phyloP scores from a whole-genome alignment of 30 jellyfish, hydroid and myxozoan genomes.

The Aurelia aurita complex sp. Pacific region DNA sequence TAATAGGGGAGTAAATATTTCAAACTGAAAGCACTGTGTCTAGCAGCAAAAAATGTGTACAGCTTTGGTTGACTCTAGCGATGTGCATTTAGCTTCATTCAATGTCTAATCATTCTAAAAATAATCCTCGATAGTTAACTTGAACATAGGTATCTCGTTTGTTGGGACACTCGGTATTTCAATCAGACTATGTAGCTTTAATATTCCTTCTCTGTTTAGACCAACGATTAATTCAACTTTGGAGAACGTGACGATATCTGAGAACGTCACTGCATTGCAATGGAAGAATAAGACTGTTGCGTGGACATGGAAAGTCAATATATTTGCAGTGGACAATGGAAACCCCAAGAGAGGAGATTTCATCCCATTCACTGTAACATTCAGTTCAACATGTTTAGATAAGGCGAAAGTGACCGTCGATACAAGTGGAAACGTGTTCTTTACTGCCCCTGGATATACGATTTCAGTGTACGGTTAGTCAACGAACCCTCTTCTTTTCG shows the following conservation, averaged over 20 bases:
- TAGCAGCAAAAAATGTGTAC: too few relatives aligned
- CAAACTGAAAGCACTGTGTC: too few relatives aligned
- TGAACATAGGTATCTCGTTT: too few relatives aligned
- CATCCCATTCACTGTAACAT: conserved; percentile 61
- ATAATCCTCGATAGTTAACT: too few relatives aligned
- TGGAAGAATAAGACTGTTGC: conserved; percentile 40
- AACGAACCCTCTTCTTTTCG: background rate
- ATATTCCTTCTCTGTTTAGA: conserved; percentile 7
- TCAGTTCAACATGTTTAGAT: conserved; percentile 50
- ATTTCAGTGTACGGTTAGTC: conserved; percentile 63
- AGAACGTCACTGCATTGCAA: conserved; percentile 30
- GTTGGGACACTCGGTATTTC: too few relatives aligned
- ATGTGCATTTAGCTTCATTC: too few relatives aligned
- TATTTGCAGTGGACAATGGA: conserved; percentile 85
- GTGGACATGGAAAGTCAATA: conserved; percentile 53
- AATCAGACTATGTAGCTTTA: too few relatives aligned
- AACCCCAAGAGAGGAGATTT: conserved; percentile 77
- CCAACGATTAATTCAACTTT: conserved; percentile 49
- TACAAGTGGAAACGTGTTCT: conserved; percentile 70
- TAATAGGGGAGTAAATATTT: too few relatives aligned
- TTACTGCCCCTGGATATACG: conserved; percentile 75
- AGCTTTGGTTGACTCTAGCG: too few relatives aligned
- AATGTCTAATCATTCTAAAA: too few relatives aligned
- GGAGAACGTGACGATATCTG: background rate
- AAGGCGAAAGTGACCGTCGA: conserved; percentile 64